These are phyloP conservation scores for Rhodophaea formosa DNA, from an alignment of 2,888 invertebrate species.

Conservation along the genomic window DNA sequence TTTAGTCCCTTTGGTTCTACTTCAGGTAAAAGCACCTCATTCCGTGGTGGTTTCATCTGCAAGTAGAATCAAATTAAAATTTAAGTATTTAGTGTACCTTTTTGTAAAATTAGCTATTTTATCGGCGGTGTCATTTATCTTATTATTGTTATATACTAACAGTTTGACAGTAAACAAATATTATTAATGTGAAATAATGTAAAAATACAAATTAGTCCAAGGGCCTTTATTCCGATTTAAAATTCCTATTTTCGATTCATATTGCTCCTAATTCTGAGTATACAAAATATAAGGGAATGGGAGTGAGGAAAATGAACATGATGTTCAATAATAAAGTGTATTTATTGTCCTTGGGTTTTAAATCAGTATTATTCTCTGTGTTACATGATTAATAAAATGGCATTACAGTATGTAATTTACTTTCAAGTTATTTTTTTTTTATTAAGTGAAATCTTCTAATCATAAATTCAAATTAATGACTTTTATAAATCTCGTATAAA, in stretches of 20 bases:
- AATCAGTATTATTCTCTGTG: conserved; percentile 1
- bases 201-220: conserved; percentile 1
- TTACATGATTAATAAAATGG: conserved; percentile 3
- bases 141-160: neutral
- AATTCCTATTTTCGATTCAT: neutral
- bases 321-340: neutral
- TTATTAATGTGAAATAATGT: neutral
- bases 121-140: conserved; percentile 2
- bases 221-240: conserved; percentile 5
- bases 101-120: neutral
- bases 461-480: neutral
- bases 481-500: neutral
- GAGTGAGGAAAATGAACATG: neutral
- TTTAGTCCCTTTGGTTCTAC: neutral
- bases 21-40: neutral
- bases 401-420: too few species aligned
- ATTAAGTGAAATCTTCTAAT: too few species aligned
- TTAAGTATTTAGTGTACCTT: too few species aligned
- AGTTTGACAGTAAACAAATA: neutral
- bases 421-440: too few species aligned
- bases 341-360: neutral
- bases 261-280: neutral
- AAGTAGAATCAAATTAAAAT: too few species aligned
- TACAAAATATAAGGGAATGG: neutral
- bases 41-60: too few species aligned